Base-by-base conservation (phyloP, 1,140 invertebrate species). In the Drosophila grimshawi region DNA sequence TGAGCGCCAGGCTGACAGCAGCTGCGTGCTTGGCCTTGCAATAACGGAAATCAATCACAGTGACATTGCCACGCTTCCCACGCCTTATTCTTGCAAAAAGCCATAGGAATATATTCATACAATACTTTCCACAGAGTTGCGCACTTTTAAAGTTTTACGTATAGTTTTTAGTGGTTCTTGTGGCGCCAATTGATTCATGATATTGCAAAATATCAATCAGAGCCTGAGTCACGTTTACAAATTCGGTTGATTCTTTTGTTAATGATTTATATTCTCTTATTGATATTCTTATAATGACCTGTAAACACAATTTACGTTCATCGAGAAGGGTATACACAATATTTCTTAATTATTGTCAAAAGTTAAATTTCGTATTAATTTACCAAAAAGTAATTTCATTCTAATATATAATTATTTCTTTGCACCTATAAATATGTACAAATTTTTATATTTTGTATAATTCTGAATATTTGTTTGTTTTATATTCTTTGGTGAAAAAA, bases 11-110 rank as follows among this genome's bases (percentile, higher is more conserved):
- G 30, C 39, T 37, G 37, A 5, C 49, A 56, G 39, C 71, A 39
- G 66, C 59, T 48, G 71, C 30, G 27, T 33, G 30, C 11, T 10
- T 67, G 70, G 43, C 57, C 49, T 48, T 68, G 57, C 64, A 49
- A 30, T 29, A 39, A 27, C 46, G 35, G 59, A 64, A 75, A 71
- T 76, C 72, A 76, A 76, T 76, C 72, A 71, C 51, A 49, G 37
- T 49, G 56, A 32, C 68, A 72, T n/a, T 57, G 46, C 43, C 55
- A 53, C 43, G 71, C 41, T 48, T 39, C 32, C 19, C 43, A 55
- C 32, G 11, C 52, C 52, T 7, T 41, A 56, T 35, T 48, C 57
- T 8, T 35, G 8, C 39, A 19, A 45, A n/a, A n/a, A 45, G 43
- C 43, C 11, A 10, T 33, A 52, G 30, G 35, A 19, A 19, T 3